These are phyloP conservation scores for Ichneumoninae sp. DNA, from an alignment of 2,888 invertebrate genomes.

Conservation along the genomic window DNA sequence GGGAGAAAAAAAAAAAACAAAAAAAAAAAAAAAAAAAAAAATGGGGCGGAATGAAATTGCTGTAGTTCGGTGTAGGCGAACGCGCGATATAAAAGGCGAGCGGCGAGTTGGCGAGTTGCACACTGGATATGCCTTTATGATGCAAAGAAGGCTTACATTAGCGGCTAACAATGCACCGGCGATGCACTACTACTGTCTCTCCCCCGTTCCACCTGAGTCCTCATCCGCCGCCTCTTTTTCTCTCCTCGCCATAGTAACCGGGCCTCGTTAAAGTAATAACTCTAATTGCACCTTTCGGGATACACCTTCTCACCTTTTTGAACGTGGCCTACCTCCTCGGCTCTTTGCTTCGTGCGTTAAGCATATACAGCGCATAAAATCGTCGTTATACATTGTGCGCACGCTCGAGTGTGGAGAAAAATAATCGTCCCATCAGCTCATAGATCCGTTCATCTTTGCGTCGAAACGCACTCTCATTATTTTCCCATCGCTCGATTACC, in stretches of 20 bases:
- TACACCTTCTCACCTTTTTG: slow-evolving; percentile 79
- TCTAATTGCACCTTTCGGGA: slow-evolving; percentile 78
- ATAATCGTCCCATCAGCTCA: slow-evolving; percentile 13
- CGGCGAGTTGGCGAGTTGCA: slow-evolving; percentile 28
- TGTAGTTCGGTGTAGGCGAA: slow-evolving; percentile 12
- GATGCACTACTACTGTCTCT: slow-evolving; percentile 46
- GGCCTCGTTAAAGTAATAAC: slow-evolving; percentile 80
- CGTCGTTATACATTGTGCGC: not conserved
- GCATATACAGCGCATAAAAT: slow-evolving; percentile 14
- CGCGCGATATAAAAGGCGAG: slow-evolving; percentile 31
- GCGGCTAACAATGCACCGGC: slow-evolving; percentile 75
- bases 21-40: not conserved
- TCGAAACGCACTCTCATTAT: slow-evolving; percentile 5
- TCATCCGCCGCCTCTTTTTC: slow-evolving; percentile 58
- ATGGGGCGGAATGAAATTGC: slow-evolving; percentile 36
- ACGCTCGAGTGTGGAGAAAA: not conserved
- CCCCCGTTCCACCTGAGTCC: slow-evolving; percentile 19
- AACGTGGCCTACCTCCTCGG: slow-evolving; percentile 65
- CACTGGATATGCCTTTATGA: slow-evolving; percentile 72
- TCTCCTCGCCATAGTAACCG: slow-evolving; percentile 70
- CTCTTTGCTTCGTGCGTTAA: slow-evolving; percentile 22
- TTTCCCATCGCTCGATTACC: slow-evolving; percentile 41
- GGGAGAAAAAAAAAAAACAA: not conserved
- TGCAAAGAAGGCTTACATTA: slow-evolving; percentile 79
- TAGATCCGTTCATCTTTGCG: slow-evolving; percentile 1